Percentiles rank a stretch among this genome's conserved stretches.
phyloP scores from a whole-genome alignment of 2,797 vertebrate genomes.

The Momotus momota region DNA sequence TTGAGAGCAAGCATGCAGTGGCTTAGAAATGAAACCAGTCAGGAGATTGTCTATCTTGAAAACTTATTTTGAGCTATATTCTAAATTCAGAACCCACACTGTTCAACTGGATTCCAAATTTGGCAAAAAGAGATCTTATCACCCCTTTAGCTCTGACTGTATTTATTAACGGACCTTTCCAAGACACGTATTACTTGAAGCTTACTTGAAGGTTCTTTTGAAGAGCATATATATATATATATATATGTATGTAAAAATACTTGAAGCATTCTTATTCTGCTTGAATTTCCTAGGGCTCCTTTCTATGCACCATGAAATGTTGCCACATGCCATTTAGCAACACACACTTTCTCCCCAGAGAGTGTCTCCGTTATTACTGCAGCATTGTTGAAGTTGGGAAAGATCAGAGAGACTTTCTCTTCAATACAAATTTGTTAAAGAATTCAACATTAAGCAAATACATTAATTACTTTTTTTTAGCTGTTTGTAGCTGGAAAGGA shows the following conservation, averaged over 20 bases:
- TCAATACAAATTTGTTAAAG: neutral
- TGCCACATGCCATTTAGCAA: neutral
- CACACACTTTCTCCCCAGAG: neutral
- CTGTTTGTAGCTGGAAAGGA: neutral
- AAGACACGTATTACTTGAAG: neutral
- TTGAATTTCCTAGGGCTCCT: neutral
- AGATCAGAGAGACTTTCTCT: neutral
- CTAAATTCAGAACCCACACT: constrained; percentile 38
- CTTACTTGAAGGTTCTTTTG: no score
- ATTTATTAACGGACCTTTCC: neutral
- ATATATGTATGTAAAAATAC: no score
- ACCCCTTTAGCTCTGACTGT: neutral
- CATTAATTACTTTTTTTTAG: neutral
- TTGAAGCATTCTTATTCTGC: neutral
- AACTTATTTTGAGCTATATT: constrained; percentile 33
- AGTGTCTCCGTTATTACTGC: neutral
- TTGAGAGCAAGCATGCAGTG: neutral
- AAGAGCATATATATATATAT: no score
- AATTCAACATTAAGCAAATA: neutral
- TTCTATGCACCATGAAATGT: neutral
- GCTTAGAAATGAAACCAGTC: constrained; percentile 33
- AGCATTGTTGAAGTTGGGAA: neutral
- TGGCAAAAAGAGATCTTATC: neutral
- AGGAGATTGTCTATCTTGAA: constrained; percentile 22
- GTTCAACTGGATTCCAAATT: neutral